phyloP scores from a whole-genome alignment of 2,113 vertebrate genomes.

The Todiramphus saurophagus region DNA sequence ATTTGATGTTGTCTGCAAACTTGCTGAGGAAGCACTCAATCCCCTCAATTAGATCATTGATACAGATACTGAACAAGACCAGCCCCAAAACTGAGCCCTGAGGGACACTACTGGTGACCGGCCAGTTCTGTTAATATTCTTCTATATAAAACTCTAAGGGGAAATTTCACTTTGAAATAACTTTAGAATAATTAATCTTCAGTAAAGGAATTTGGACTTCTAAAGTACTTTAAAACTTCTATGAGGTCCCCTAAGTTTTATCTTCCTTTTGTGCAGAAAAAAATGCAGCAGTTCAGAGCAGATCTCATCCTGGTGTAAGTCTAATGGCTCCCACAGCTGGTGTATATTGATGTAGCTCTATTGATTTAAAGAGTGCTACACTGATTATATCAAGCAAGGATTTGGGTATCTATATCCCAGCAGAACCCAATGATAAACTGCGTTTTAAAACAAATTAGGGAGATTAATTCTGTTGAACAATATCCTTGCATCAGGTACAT shows the following conservation, averaged over 20 bases:
- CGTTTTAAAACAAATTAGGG: neutral
- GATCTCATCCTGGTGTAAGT: neutral
- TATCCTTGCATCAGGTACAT: neutral
- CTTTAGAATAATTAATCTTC: neutral
- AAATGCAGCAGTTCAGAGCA: neutral
- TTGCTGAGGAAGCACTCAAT: too few species aligned
- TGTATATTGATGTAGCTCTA: slow-evolving; percentile 12
- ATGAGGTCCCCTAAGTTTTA: neutral
- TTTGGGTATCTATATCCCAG: neutral
- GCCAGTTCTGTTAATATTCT: neutral
- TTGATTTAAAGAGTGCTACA: neutral
- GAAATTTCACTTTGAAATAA: neutral
- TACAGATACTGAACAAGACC: too few species aligned
- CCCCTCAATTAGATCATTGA: too few species aligned
- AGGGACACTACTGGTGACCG: too few species aligned
- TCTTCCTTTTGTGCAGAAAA: neutral
- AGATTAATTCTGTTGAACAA: neutral
- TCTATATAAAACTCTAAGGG: neutral
- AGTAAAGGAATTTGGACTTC: neutral
- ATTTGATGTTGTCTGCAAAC: too few species aligned
- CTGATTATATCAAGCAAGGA: slow-evolving; percentile 2
- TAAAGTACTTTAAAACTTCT: neutral
- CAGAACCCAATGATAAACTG: neutral
- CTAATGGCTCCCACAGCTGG: slow-evolving; percentile 32
- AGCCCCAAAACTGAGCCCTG: too few species aligned